Evolutionary conservation across 1,140 invertebrate genomes (phyloP), one percentile per base, ranked within the genome.

Genomic region (Panagrolaimus sp.): DNA sequence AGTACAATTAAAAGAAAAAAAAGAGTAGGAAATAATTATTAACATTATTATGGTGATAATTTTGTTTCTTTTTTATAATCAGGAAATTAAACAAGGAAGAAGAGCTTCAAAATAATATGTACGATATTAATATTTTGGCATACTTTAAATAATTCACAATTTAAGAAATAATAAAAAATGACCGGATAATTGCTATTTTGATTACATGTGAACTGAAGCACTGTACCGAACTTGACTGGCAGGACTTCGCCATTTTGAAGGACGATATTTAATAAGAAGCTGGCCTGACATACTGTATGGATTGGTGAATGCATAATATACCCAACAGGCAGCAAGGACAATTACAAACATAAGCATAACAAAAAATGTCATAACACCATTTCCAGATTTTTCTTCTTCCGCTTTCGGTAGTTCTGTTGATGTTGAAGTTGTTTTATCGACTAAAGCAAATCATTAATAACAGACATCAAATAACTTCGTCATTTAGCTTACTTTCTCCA

Each of bases 231-330:
- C 80, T 67, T 83, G 76, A 32, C 74, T 74, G 43, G 43, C 69
- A 28, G 80, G 80, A 89, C 91, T 93, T 76, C 89, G 89, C 93
- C 92, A 96, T 76, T 92, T 90, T 75, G 90, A 92, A 78, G 93
- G 93, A 73, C 93, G 92, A 84, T 94, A 95, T 91, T 92, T 91
- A 77, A 98, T 97, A 47, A 98, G 88, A 78, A 96, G 89, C 84
- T 97, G 93, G 70, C 96, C 96, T 71, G 93, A 95, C 26, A 90
- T 87, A 14, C 92, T 91, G 80, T 96, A 93, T 9, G 95, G 96
- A 85, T 95, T 92, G 73, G 90, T 89, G 85, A 96, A 98, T 17
- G 95, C 96, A 83, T 98, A 98, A 15, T 90, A 85, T 6, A 90
- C 84, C 93, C 93, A 96, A 15, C 88, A 86, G 26, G 85, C 87